Percentiles rank a stretch among this genome's conserved stretches.
phyloP scores from a whole-genome alignment of 2,113 vertebrate species.

The Promerops cafer region DNA sequence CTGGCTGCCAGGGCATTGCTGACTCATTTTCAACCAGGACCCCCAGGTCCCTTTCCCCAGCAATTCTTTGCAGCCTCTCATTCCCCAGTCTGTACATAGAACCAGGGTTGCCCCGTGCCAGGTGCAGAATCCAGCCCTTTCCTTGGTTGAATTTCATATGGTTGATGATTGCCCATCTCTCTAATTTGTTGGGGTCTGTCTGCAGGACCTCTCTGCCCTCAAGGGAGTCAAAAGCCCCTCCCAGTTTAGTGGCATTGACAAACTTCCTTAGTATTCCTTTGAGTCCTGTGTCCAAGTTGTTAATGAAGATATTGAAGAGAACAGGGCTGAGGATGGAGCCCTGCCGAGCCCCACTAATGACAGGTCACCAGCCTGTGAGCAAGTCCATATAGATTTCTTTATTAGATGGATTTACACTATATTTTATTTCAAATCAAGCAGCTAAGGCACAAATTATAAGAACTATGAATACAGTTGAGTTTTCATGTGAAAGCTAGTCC shows the following conservation, averaged over 20 bases:
- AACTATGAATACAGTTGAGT: not conserved
- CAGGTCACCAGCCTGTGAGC: not conserved
- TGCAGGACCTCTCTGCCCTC: not conserved
- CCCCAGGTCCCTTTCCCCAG: not conserved
- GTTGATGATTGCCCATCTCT: not conserved
- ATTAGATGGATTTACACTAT: not conserved
- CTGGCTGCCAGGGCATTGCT: not conserved
- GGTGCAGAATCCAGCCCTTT: not conserved
- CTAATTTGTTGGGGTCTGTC: not conserved
- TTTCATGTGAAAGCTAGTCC: not conserved
- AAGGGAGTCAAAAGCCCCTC: not conserved
- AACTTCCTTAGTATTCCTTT: not conserved
- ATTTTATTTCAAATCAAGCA: not conserved
- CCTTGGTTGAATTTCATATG: fast-evolving
- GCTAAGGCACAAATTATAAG: not conserved
- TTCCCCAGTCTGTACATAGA: not conserved
- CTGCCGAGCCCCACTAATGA: not conserved
- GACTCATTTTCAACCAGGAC: not conserved
- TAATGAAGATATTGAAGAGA: not conserved
- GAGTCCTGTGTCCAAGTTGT: not conserved
- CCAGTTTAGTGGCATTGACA: not conserved
- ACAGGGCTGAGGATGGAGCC: not conserved
- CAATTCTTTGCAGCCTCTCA: fast-evolving
- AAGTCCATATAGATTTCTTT: not conserved
- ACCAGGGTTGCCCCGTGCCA: fast-evolving